Evolutionary conservation across 2,888 invertebrate species (phyloP), one percentile per base, ranked within the genome.

Genomic region (Hypsopygia costalis): DNA sequence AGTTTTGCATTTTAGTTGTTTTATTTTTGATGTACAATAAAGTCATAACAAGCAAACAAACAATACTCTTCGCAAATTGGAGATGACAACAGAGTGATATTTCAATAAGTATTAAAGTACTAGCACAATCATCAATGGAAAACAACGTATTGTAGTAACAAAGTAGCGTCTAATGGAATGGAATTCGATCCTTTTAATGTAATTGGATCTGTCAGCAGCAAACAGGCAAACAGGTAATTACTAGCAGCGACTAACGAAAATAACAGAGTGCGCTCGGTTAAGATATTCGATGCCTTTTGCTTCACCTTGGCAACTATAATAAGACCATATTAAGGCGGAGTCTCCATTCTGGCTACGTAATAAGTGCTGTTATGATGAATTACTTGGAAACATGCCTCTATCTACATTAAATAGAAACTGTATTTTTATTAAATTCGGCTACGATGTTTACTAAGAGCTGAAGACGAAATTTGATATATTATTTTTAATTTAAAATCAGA

Each of bases 191-290:
- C 70, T 69, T 77, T 74, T 72, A 74, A 70, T 76, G 76, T 83
- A 86, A 87, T 85, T 82, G 83, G 77, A 85, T 76, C 79, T 83
- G 85, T 86, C 86, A 79, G 75, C 59, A 64, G 67, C 83, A 85
- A 81, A 73, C 66, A 65, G 60, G 63, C 68, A 68, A 66, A 46
- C 75, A 78, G 80, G 81, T 83, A 85, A 83, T 83, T 86, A 81
- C 72, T 64, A 66, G 66, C 63, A 69, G 69, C 67, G 71, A 65
- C 69, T 73, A 70, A 69, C 71, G 69, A 75, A 80, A 81, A 81
- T 77, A 79, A 81, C 75, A 76, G 67, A 56, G 58, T 55, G 58
- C 55, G 53, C 54, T 58, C 54, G 55, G 47, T 44, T 62, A 56
- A 68, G 78, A 76, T 67, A 74, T 67, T 65, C 61, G 65, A 76